Evolutionary conservation across 2,888 invertebrate species (phyloP).

Genomic region (Ptychoptera albimana): DNA sequence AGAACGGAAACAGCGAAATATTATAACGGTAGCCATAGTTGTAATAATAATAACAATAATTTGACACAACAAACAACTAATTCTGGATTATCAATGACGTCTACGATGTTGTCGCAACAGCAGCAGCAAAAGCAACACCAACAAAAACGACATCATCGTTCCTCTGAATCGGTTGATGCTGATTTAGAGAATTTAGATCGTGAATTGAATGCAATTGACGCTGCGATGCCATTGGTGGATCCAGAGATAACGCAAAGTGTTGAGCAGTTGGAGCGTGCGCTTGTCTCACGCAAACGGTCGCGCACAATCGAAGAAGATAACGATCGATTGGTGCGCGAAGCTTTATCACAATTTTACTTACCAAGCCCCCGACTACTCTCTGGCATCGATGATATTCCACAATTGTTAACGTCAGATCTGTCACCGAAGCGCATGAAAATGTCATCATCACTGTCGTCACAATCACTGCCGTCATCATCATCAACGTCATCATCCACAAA

Average conservation of each 20-base stretch:
- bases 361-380: constrained; percentile 51
- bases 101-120: not conserved
- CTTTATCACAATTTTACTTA: constrained; percentile 53
- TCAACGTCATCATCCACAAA: not conserved
- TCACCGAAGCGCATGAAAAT: constrained; percentile 15
- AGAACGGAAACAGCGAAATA: constrained; percentile 8
- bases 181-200: constrained; percentile 31
- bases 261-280: constrained; percentile 28
- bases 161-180: constrained; percentile 21
- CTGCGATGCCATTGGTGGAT: constrained; percentile 31
- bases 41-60: constrained; percentile 3
- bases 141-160: not conserved
- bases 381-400: constrained; percentile 44
- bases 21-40: not conserved
- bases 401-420: constrained; percentile 13
- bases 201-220: constrained; percentile 30
- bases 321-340: constrained; percentile 50
- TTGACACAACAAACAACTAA: not conserved
- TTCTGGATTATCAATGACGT: not conserved
- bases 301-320: constrained; percentile 42
- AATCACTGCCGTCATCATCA: not conserved
- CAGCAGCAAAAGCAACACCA: not conserved
- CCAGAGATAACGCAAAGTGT: constrained; percentile 31
- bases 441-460: constrained; percentile 7
- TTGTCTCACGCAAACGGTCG: constrained; percentile 30